These are phyloP conservation scores for Meleagris gallopavo DNA, from an alignment of 2,113 vertebrate species.

Conservation along the genomic window DNA sequence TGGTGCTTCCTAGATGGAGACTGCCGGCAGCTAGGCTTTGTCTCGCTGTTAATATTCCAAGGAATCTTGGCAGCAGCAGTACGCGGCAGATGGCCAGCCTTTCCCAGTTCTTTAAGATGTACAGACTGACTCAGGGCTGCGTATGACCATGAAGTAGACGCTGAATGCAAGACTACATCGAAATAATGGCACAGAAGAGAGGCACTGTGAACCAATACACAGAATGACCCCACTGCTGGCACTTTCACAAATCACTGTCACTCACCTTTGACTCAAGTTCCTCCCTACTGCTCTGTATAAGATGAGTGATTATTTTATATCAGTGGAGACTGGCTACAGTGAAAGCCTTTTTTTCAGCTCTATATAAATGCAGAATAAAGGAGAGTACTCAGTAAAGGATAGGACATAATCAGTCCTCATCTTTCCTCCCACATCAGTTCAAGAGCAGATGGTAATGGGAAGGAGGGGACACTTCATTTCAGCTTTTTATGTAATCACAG, in stretches of 20 bases:
- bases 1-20: neutral
- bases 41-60: neutral
- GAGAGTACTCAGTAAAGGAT: neutral
- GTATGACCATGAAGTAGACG: neutral
- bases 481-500: neutral
- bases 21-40: neutral
- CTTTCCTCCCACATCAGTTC: neutral
- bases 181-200: neutral
- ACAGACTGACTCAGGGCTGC: neutral
- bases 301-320: neutral
- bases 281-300: neutral
- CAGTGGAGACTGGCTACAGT: neutral
- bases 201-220: neutral
- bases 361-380: neutral
- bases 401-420: neutral
- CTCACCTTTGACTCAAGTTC: neutral
- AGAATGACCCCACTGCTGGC: neutral
- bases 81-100: neutral
- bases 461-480: neutral
- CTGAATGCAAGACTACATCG: neutral
- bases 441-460: neutral
- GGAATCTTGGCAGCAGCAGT: neutral
- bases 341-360: neutral
- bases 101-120: neutral
- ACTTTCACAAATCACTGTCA: neutral